Base-by-base conservation (phyloP, 2,888 invertebrate genomes). In the Kuschelorhynchus macadamiae region DNA sequence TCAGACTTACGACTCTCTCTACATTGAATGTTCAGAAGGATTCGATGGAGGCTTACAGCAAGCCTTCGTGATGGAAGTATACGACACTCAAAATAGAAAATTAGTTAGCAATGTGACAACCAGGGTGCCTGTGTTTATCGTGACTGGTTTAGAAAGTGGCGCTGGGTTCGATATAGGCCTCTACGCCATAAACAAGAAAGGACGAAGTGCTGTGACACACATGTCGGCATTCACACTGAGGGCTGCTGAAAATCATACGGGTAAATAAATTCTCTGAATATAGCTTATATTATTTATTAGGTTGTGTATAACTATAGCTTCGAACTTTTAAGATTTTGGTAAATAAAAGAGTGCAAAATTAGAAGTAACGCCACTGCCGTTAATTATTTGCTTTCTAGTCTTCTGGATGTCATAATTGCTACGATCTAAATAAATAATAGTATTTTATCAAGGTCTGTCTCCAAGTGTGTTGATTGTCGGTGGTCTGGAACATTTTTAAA, bases 11-110 rank as follows among this genome's bases (percentile, higher is more conserved):
- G 90, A 90, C 73, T 89, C 91, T 25, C 83, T 93, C 74, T 88
- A 89, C 82, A 89, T 92, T 72, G 91, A 91, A 81, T 93, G 92
- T 82, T 82, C 87, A 18, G 91, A 91, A 79, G 92, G 92, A 64
- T 92, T 92, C 83, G 90, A 92, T 81, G 92, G 92, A 12, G 92
- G 92, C 42, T 85, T 92, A 66, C 87, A 88, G 69, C 92, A 92
- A 82, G 88, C 88, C 80, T 92, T 92, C 82, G 87, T 90, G 73
- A 89, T 92, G 85, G 91, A 92, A 83, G 89, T 92, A 69, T 88
- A 87, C 83, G 86, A 87, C 76, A 80, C 84, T 64, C 83, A 85
- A 73, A 84, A 85, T 52, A 85, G 87, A 74, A 85, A 83, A 71
- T 80, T 87, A 70, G 86, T 88, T 71, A 85, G 86, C 81, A 89